Base-by-base conservation (phyloP, 2,113 vertebrate genomes). In the Campylorhamphus procurvoides region DNA sequence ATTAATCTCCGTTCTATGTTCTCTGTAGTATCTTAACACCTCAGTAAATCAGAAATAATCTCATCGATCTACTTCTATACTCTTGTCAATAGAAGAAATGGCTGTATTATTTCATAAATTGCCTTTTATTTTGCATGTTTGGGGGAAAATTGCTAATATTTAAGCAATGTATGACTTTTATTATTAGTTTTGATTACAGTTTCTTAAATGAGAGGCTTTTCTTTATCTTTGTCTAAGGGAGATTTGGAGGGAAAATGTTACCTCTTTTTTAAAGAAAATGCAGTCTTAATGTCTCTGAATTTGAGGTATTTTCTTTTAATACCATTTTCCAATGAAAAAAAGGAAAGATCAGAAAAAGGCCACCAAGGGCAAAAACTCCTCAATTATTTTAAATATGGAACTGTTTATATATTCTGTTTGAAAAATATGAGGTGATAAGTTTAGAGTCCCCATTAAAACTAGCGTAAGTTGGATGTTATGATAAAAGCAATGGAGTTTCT, bases 311-410 rank as follows among this genome's bases (percentile, higher is more conserved):
- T 62, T 53, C 9, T 64, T 85, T 60, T 58, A 6, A 24, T 55
- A 63, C 15, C 1, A 40, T 92, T 76, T 77, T 77, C 17, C 8
- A 53, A 2, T 23, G 5, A 50, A 50, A 50, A 47, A 47, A 47
- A 47, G 3, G 53, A 89, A 92, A 77, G 10, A 3, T 15, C 10
- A 75, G n/a, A 9, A 63, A 78, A 84, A 69, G 18, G 6, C 29
- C 0, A 4, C 5, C 3, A 14, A 23, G 9, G 6, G 5, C 5
- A 2, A 18, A 16, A 2, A 6, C 4, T 9, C 7, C 4, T 63
- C 24, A n/a, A 9, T 56, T 74, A 50, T 19, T 6, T 71, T 68
- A 64, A 74, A 72, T 11, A 2, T 40, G n/a, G 9, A 67, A 49
- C 2, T 42, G 3, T 67, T 52, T 67, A 20, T 39, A 18, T 50